Evolutionary conservation across 2,888 invertebrate species (phyloP), one percentile per base, ranked within the genome.

Genomic region (Lagria hirta): DNA sequence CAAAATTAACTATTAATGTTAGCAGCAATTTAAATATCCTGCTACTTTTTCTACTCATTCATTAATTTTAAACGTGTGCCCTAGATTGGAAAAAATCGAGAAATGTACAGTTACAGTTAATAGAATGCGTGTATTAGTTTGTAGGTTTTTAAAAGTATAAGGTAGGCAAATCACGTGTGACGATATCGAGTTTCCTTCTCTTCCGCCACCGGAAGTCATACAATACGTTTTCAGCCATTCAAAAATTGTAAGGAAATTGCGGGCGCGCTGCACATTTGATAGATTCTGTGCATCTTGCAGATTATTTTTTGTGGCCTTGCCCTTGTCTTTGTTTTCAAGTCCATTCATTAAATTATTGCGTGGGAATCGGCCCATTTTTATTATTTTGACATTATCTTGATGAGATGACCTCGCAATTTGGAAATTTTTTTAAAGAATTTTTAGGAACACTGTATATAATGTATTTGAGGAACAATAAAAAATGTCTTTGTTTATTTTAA

Each of bases 121-220:
- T n/a, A n/a, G n/a, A n/a, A n/a, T n/a, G n/a, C n/a, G n/a, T n/a
- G n/a, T n/a, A n/a, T n/a, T n/a, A n/a, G 20, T 5, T 18, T 27
- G 36, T 36, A 10, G 16, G 15, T 18, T 44, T 38, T 33, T 44
- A 28, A n/a, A n/a, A 24, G 26, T 17, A 18, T 54, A 60, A 60
- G 60, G 58, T 54, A 61, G 57, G 57, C 60, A 56, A 61, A 59
- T 63, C 62, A 60, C 60, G 63, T 61, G 58, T 56, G 57, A 47
- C 51, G 63, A 60, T 62, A 55, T 64, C 62, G 58, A 60, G 63
- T 64, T 62, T 62, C 63, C 49, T 54, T 53, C 48, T 57, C 53
- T 62, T 64, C 62, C 62, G 61, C 48, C 44, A 48, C 48, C 51
- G 51, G 51, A 51, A 51, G 45, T 51, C 43, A 44, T 43, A 51